These are phyloP conservation scores for Heliconius hortense DNA, from an alignment of 2,888 invertebrate species.

Conservation along the genomic window DNA sequence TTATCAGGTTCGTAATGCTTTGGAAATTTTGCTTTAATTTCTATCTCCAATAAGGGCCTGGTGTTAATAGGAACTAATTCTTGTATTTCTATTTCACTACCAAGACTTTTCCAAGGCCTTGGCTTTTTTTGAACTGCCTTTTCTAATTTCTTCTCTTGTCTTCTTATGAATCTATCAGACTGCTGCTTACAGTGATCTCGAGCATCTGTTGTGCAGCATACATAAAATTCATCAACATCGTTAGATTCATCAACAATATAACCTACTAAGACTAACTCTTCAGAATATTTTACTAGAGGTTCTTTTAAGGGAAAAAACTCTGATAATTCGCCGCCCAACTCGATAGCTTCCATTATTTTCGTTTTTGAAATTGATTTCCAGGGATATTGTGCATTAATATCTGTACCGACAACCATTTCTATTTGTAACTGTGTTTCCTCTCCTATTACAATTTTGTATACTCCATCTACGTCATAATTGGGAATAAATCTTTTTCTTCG, in stretches of 20 bases:
- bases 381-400: constrained; percentile 87
- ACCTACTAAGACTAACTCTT: constrained; percentile 82
- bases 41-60: constrained; percentile 84
- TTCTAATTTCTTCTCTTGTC: constrained; percentile 81
- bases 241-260: constrained; percentile 84
- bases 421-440: constrained; percentile 83
- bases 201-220: constrained; percentile 83
- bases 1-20: constrained; percentile 65
- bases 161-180: constrained; percentile 77
- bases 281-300: constrained; percentile 63
- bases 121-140: constrained; percentile 82
- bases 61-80: constrained; percentile 75
- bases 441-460: constrained; percentile 76
- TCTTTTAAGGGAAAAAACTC: constrained; percentile 68
- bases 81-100: constrained; percentile 85
- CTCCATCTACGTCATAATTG: constrained; percentile 81
- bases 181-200: constrained; percentile 79
- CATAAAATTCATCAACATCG: constrained; percentile 85
- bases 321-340: constrained; percentile 77
- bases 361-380: constrained; percentile 86
- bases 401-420: constrained; percentile 84
- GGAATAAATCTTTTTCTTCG: constrained; percentile 73
- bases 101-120: constrained; percentile 82
- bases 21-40: constrained; percentile 85
- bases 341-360: constrained; percentile 83